Conservation (phyloP, 2,113 vertebrate genomes). For the Aramus guarauna region DNA sequence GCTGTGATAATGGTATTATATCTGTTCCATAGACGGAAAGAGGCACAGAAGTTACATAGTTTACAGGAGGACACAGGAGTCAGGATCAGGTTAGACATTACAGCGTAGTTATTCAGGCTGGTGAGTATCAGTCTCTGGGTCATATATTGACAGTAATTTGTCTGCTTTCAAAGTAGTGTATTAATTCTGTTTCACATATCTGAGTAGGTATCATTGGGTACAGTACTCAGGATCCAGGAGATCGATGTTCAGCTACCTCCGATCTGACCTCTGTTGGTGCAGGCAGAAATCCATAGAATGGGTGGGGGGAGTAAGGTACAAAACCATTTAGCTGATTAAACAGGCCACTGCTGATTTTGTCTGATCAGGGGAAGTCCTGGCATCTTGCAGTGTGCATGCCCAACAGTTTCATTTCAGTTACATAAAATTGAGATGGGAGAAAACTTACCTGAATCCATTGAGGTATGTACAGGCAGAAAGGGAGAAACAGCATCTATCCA, state of each 20-base stretch:
- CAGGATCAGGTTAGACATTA: background rate
- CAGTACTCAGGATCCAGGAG: background rate
- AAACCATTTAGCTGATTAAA: background rate
- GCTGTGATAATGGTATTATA: background rate
- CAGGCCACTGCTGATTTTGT: background rate
- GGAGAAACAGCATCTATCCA: background rate
- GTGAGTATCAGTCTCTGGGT: background rate
- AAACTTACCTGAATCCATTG: constrained; percentile 8
- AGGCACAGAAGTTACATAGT: background rate
- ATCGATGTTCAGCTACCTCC: background rate
- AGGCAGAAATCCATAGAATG: background rate
- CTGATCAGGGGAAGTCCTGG: constrained; percentile 1
- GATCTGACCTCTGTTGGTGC: background rate
- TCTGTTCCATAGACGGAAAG: background rate
- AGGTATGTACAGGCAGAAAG: background rate
- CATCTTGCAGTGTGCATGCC: background rate
- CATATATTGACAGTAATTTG: background rate
- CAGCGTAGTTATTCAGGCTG: background rate
- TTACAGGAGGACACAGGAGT: background rate
- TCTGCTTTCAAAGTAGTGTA: background rate
- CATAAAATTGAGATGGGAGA: background rate
- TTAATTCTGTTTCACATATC: background rate
- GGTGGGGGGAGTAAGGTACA: background rate
- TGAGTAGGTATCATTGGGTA: background rate
- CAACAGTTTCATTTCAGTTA: background rate